These are phyloP conservation scores for Raphicerus campestris DNA, from an alignment of 2,113 vertebrate species.

Conservation along the genomic window DNA sequence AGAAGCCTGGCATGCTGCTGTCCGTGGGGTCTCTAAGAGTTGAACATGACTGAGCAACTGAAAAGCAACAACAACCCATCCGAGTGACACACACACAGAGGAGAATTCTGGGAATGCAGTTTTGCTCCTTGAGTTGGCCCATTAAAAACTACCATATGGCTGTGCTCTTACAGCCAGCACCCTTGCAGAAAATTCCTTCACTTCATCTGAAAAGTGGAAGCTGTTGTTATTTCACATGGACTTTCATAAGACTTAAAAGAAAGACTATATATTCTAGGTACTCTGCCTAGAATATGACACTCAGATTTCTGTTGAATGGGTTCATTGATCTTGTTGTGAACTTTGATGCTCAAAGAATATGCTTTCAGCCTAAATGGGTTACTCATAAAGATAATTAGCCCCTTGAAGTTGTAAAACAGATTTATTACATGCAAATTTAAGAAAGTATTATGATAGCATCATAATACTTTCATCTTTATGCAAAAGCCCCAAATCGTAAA, in stretches of 20 bases:
- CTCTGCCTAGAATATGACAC: neutral
- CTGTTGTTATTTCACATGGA: neutral
- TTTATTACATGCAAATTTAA: neutral
- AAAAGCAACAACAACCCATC: neutral
- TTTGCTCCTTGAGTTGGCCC: neutral
- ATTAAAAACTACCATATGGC: neutral
- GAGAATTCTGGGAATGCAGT: neutral
- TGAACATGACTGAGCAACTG: neutral
- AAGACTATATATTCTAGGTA: neutral
- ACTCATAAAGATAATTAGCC: neutral
- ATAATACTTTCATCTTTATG: neutral
- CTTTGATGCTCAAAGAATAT: neutral
- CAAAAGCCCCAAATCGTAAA: neutral
- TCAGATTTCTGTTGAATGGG: neutral
- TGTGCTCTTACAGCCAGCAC: neutral
- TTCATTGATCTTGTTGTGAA: neutral
- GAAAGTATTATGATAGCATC: neutral
- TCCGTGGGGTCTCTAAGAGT: neutral
- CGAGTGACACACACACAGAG: neutral
- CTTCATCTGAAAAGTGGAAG: neutral
- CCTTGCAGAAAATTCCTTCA: neutral
- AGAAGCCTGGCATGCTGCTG: neutral
- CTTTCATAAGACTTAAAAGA: neutral
- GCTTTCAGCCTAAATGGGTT: neutral
- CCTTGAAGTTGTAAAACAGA: neutral